These are phyloP conservation scores for Heliconius melpomene DNA, from an alignment of 1,140 invertebrate species.

Conservation along the genomic window DNA sequence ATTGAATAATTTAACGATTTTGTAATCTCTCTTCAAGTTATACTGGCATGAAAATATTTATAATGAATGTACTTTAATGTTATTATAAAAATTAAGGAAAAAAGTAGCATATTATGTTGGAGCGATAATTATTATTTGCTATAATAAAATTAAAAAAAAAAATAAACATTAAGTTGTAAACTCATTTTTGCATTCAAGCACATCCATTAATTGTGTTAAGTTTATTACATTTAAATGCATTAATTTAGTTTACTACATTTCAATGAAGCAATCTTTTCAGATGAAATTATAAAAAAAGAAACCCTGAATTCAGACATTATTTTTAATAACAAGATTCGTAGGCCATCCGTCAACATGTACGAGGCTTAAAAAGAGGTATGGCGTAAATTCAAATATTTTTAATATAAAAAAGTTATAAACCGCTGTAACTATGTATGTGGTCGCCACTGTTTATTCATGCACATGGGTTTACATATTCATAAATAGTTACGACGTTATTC, in stretches of 20 bases:
- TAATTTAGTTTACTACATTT: not conserved
- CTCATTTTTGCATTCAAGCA: not conserved
- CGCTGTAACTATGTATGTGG: slow-evolving; percentile 24
- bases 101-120: no score
- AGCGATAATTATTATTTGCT: no score
- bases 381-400: slow-evolving; percentile 14
- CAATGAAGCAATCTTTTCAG: not conserved
- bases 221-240: not conserved
- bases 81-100: not conserved
- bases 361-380: not conserved
- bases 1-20: slow-evolving; percentile 7
- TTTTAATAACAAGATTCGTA: slow-evolving; percentile 3
- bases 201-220: not conserved
- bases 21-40: slow-evolving; percentile 9
- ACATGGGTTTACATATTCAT: slow-evolving; percentile 27
- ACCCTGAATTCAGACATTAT: slow-evolving; percentile 6
- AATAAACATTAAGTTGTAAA: not conserved
- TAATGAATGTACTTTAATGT: not conserved
- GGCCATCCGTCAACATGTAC: slow-evolving; percentile 3
- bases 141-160: no score
- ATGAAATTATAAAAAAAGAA: not conserved
- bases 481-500: slow-evolving; percentile 25
- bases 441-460: slow-evolving; percentile 21
- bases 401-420: slow-evolving; percentile 18
- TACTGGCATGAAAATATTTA: not conserved